Percentiles rank a stretch among this genome's conserved stretches.
Conservation (phyloP, 2,888 invertebrate species). For the Sinohyriopsis cumingii region DNA sequence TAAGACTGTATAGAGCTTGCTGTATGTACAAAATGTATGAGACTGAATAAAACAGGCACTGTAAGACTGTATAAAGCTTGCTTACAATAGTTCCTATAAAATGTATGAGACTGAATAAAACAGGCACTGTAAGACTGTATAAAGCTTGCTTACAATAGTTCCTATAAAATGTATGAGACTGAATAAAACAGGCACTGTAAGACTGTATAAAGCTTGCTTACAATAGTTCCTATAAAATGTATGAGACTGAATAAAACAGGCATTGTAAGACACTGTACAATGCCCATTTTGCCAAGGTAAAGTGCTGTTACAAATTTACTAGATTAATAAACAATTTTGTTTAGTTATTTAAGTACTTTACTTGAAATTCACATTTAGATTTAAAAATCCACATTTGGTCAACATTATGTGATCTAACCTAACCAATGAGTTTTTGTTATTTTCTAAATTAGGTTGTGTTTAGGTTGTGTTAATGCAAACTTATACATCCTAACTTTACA, state of each 20-base stretch:
- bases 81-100: background rate
- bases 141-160: slow-evolving; percentile 3
- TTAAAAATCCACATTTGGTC: background rate
- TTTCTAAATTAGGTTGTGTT: too few relatives aligned
- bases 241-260: background rate
- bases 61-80: slow-evolving; percentile 10
- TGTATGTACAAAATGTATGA: too few relatives aligned
- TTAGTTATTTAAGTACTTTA: background rate
- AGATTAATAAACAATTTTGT: background rate
- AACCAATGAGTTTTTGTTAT: too few relatives aligned
- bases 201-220: background rate
- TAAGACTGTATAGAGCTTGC: too few relatives aligned
- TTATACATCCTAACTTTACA: too few relatives aligned
- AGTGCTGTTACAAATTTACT: too few relatives aligned
- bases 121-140: slow-evolving; percentile 1
- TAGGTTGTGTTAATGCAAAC: too few relatives aligned
- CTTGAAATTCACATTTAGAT: background rate
- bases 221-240: background rate
- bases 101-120: too few relatives aligned
- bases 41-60: too few relatives aligned
- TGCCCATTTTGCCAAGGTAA: too few relatives aligned
- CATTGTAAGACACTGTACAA: background rate
- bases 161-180: background rate
- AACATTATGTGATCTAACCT: background rate
- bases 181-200: background rate